Percentiles rank a stretch among this genome's conserved stretches.
phyloP scores from a whole-genome alignment of 2,113 vertebrate species.

The Cygnus atratus region DNA sequence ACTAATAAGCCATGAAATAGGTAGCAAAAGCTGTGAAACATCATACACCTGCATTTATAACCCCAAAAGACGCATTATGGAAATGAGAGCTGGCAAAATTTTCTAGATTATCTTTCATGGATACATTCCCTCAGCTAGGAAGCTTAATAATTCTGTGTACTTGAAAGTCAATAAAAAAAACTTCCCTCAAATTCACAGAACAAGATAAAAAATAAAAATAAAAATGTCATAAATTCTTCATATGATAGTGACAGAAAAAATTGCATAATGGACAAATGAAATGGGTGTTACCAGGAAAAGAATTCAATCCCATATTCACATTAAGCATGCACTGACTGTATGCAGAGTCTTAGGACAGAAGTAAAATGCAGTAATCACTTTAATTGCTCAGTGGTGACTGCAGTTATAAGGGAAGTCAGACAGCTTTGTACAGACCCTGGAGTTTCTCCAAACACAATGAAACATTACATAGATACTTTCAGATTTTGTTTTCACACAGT shows the following conservation, averaged over 20 bases:
- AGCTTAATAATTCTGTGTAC: neutral
- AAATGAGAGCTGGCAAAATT: constrained; percentile 15
- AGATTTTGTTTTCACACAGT: neutral
- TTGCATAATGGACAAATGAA: neutral
- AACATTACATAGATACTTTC: neutral
- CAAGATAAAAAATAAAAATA: neutral
- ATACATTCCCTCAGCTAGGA: neutral
- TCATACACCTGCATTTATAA: neutral
- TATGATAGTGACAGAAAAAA: neutral
- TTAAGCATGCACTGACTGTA: neutral
- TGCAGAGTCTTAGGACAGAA: neutral
- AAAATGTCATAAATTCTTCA: neutral
- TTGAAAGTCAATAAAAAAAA: neutral
- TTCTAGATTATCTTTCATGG: neutral
- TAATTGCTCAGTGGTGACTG: neutral
- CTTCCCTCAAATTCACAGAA: neutral
- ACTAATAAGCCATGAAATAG: constrained; percentile 33
- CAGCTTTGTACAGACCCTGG: neutral
- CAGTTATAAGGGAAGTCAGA: neutral
- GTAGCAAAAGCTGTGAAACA: constrained; percentile 13
- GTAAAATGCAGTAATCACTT: neutral
- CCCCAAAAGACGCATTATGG: neutral
- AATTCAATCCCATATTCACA: neutral
- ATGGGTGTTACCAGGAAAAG: neutral
- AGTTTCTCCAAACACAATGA: neutral